These are phyloP conservation scores for Lytechinus pictus DNA, from an alignment of 35 echinoderm and acorn worm species.

Conservation along the genomic window DNA sequence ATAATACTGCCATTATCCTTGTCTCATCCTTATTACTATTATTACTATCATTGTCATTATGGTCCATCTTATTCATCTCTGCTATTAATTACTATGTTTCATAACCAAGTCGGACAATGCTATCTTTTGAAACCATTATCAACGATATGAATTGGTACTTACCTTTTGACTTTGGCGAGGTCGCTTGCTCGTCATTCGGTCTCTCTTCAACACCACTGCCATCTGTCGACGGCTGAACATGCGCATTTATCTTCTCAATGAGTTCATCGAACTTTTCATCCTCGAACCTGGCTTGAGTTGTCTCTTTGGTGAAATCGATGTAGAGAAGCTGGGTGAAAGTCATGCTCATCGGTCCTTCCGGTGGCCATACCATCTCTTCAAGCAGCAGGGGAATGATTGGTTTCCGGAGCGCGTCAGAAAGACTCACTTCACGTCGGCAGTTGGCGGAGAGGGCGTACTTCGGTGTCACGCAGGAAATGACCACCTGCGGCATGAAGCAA, in stretches of 20 bases:
- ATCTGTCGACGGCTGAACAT: constrained; percentile 10
- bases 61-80: too few species aligned
- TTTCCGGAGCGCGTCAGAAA: constrained; percentile 80
- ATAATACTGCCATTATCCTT: too few species aligned
- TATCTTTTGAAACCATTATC: too few species aligned
- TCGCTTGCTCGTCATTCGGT: too few species aligned
- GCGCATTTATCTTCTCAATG: background rate
- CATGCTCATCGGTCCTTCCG: constrained; percentile 93
- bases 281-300: constrained; percentile 59
- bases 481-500: constrained; percentile 63
- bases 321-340: too few species aligned
- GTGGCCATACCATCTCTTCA: constrained; percentile 74
- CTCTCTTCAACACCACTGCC: too few species aligned
- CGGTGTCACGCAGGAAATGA: constrained; percentile 42
- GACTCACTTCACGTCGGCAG: constrained; percentile 88
- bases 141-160: too few species aligned
- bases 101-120: too few species aligned
- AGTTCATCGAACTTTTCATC: constrained; percentile 15
- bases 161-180: too few species aligned
- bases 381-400: constrained; percentile 73
- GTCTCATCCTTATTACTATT: too few species aligned
- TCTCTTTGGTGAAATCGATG: background rate
- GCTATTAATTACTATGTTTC: too few species aligned
- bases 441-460: constrained; percentile 80
- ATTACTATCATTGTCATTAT: too few species aligned